Evolutionary conservation across 2,113 vertebrate genomes (phyloP).

Genomic region (Dromas ardeola): DNA sequence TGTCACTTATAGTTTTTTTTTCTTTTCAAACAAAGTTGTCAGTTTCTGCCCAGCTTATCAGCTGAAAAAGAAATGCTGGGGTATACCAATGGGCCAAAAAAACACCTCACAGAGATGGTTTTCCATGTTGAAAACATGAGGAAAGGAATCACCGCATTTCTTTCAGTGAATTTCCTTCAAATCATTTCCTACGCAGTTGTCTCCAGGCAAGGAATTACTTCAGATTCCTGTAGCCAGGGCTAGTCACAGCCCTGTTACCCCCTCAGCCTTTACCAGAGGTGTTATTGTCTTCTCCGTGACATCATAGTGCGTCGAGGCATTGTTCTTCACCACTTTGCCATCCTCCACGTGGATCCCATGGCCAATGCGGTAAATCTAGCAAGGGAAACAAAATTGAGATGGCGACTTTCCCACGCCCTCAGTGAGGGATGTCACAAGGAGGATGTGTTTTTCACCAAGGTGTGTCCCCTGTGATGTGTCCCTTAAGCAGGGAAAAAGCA

Average conservation of each 20-base stretch:
- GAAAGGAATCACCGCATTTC: neutral
- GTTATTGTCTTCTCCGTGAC: constrained; percentile 80
- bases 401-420: neutral
- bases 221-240: neutral
- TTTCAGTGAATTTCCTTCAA: neutral
- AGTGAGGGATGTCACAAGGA: neutral
- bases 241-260: neutral
- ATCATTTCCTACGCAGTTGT: neutral
- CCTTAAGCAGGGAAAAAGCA: neutral
- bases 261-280: constrained; percentile 68
- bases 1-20: neutral
- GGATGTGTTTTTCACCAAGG: rapidly evolving
- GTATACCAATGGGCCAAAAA: neutral
- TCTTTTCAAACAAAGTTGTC: neutral
- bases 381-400: neutral
- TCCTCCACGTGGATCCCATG: constrained; percentile 73
- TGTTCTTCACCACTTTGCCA: constrained; percentile 80
- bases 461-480: no score
- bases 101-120: neutral
- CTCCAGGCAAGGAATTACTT: neutral
- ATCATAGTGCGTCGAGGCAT: constrained; percentile 76
- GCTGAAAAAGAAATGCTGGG: neutral
- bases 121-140: neutral
- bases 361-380: constrained; percentile 80
- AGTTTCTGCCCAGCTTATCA: neutral